These are phyloP conservation scores for Nomada flava DNA, from an alignment of 2,888 invertebrate genomes.

Conservation along the genomic window DNA sequence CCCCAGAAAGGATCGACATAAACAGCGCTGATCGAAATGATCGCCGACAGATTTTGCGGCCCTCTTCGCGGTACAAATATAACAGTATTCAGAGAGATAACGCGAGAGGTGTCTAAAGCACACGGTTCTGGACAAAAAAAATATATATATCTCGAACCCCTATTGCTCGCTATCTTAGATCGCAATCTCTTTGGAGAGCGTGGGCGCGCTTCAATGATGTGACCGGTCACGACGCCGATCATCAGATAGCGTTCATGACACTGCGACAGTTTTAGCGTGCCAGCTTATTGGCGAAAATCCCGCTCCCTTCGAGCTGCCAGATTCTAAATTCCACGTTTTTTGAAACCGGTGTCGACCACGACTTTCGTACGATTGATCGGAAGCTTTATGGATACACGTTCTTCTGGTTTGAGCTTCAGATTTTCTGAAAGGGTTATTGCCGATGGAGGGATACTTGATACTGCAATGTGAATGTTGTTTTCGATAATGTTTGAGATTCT, in stretches of 20 bases:
- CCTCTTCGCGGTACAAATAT: slow-evolving; percentile 50
- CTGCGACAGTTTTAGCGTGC: slow-evolving; percentile 54
- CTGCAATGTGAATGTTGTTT: too few species aligned
- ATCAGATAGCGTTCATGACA: slow-evolving; percentile 55
- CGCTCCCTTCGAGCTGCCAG: background rate
- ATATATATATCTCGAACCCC: slow-evolving; percentile 51
- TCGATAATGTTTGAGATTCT: too few species aligned
- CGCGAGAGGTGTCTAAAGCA: slow-evolving; percentile 57
- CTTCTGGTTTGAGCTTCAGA: background rate
- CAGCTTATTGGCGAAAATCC: slow-evolving; percentile 38
- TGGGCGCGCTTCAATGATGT: slow-evolving; percentile 66
- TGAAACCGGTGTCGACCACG: slow-evolving; percentile 2
- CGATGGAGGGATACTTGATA: too few species aligned
- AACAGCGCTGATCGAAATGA: slow-evolving; percentile 54
- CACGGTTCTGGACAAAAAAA: slow-evolving; percentile 29
- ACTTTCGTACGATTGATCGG: slow-evolving; percentile 1
- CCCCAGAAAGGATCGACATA: slow-evolving; percentile 47
- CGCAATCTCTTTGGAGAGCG: slow-evolving; percentile 59
- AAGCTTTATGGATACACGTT: background rate
- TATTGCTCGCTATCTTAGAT: slow-evolving; percentile 67
- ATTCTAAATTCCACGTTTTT: slow-evolving; percentile 24
- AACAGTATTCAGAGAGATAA: slow-evolving; percentile 67
- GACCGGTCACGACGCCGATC: slow-evolving; percentile 66
- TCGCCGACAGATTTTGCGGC: slow-evolving; percentile 45
- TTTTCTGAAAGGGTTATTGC: too few species aligned